Conservation (phyloP, 1,140 invertebrate species). For the Formica exsecta region DNA sequence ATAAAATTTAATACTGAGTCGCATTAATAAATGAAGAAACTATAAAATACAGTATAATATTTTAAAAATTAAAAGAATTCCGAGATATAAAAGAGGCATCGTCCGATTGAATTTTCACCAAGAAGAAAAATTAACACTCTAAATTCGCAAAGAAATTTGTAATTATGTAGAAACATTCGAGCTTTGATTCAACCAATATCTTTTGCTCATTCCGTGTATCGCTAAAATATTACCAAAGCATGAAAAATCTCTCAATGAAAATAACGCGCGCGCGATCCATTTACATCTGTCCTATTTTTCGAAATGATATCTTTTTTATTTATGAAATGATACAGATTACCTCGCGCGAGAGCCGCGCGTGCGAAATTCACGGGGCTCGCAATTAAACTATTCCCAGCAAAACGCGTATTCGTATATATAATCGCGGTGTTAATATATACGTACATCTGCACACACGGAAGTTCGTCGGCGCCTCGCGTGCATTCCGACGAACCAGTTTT, state of each 20-base stretch:
- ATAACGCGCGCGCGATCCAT: slow-evolving; percentile 22
- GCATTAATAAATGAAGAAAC: neutral
- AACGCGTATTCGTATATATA: slow-evolving; percentile 5
- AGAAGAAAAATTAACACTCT: neutral
- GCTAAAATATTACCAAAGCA: slow-evolving; percentile 35
- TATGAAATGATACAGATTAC: slow-evolving; percentile 4
- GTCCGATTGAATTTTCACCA: neutral
- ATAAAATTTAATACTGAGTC: neutral
- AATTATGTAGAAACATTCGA: neutral
- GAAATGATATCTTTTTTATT: slow-evolving; percentile 54
- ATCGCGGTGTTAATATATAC: slow-evolving; percentile 25
- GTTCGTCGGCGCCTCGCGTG: neutral
- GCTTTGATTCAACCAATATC: neutral
- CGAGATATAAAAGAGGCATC: neutral
- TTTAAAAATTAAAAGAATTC: neutral
- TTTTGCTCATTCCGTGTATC: neutral
- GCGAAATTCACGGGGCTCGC: slow-evolving; percentile 33
- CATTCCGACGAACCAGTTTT: slow-evolving; percentile 39
- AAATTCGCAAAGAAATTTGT: neutral
- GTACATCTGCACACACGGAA: neutral
- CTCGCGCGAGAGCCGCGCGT: neutral
- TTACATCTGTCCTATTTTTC: slow-evolving; percentile 24
- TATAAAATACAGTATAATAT: neutral
- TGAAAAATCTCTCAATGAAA: slow-evolving; percentile 21
- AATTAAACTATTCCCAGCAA: slow-evolving; percentile 37